Conservation (phyloP, 1,140 invertebrate species). For the Sminthurinus signatus region DNA sequence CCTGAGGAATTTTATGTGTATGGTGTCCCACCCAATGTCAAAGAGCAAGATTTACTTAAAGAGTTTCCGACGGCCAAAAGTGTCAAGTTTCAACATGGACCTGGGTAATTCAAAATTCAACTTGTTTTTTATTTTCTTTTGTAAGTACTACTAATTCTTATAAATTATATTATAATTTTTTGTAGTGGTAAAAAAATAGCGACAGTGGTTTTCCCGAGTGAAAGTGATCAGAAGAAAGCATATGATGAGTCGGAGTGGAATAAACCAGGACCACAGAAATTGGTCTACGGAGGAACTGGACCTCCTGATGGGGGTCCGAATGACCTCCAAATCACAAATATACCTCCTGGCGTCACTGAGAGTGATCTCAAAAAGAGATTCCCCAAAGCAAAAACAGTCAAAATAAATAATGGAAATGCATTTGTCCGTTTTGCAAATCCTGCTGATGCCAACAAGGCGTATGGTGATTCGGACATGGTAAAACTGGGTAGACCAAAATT, state of each 20-base stretch:
- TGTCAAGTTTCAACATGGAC: background rate
- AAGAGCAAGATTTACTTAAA: background rate
- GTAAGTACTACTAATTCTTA: background rate
- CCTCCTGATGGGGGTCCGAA: too few relatives aligned
- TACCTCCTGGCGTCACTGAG: background rate
- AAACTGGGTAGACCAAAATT: background rate
- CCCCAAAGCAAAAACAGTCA: background rate
- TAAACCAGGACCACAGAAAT: background rate
- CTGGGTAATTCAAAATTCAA: background rate
- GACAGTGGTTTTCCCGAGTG: background rate
- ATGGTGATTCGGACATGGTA: background rate
- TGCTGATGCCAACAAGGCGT: background rate
- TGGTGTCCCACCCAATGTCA: background rate
- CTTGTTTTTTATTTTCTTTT: background rate
- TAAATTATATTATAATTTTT: background rate
- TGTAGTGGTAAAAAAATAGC: background rate
- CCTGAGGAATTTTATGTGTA: background rate
- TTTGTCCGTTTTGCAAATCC: background rate
- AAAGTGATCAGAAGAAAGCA: background rate
- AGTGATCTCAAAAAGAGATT: slow-evolving; percentile 1
- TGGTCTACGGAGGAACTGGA: background rate
- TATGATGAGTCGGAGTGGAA: background rate
- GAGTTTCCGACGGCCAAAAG: background rate
- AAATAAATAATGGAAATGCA: background rate
- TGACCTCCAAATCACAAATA: background rate